phyloP scores from a whole-genome alignment of 2,797 vertebrate genomes.

The Thaleichthys pacificus region DNA sequence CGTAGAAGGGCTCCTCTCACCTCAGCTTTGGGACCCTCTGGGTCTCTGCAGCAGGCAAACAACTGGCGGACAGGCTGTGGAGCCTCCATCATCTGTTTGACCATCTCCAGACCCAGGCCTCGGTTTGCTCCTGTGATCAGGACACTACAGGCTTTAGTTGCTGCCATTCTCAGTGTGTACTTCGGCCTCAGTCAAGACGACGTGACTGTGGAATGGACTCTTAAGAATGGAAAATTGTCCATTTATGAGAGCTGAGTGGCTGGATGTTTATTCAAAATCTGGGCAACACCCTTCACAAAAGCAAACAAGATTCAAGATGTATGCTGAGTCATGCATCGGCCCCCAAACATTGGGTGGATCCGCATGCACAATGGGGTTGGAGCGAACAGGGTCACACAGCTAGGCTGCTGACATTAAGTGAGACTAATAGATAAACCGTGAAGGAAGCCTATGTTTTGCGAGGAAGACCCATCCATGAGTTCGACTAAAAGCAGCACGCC shows the following conservation, averaged over 20 bases:
- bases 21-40: constrained; percentile 49
- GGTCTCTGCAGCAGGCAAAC: constrained; percentile 65
- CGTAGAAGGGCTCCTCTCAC: constrained; percentile 35
- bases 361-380: no score
- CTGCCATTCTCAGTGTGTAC: constrained; percentile 28
- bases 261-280: no score
- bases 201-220: neutral
- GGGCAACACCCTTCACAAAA: no score
- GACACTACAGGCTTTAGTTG: constrained; percentile 17
- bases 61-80: constrained; percentile 34
- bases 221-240: no score
- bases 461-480: neutral
- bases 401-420: no score
- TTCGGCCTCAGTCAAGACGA: neutral
- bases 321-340: no score
- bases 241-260: no score
- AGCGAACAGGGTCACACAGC: no score
- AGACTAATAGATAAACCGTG: no score
- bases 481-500: neutral
- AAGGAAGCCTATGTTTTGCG: no score
- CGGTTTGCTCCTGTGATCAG: constrained; percentile 72
- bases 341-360: no score
- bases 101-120: constrained; percentile 65
- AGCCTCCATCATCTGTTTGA: constrained; percentile 50
- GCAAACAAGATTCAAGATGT: no score